These are phyloP conservation scores for Fragum whitleyi DNA, from an alignment of 2,888 invertebrate species.

Conservation along the genomic window DNA sequence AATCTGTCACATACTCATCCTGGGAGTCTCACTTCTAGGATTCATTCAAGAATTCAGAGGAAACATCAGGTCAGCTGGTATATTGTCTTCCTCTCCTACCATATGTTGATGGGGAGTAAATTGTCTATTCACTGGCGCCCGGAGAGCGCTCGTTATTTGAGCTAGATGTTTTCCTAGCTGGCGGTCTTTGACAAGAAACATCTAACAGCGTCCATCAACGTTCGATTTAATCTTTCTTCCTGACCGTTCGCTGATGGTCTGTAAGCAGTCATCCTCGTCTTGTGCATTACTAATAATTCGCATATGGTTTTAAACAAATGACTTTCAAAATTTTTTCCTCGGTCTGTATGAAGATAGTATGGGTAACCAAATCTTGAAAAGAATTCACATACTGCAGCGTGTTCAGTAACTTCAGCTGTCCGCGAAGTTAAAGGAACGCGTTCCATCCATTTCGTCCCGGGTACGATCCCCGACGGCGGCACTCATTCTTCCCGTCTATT, in stretches of 20 bases:
- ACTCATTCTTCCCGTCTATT: too few species aligned
- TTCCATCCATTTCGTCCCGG: conserved; percentile 38
- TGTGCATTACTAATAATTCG: conserved; percentile 22
- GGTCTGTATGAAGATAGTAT: conserved; percentile 21
- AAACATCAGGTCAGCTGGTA: conserved; percentile 19
- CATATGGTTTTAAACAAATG: conserved; percentile 21
- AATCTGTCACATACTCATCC: conserved; percentile 18
- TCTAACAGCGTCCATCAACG: conserved; percentile 19
- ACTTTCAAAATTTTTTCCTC: conserved; percentile 28
- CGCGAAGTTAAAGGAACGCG: conserved; percentile 35
- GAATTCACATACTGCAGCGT: conserved; percentile 22
- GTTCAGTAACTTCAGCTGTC: conserved; percentile 25
- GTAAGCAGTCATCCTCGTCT: conserved; percentile 32
- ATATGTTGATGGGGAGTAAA: conserved; percentile 9
- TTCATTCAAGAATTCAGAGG: not conserved
- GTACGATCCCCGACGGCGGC: too few species aligned
- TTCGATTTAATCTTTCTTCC: conserved; percentile 17
- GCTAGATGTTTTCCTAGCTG: conserved; percentile 15
- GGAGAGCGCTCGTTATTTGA: conserved; percentile 5
- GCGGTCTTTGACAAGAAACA: not conserved
- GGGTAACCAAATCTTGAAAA: conserved; percentile 34
- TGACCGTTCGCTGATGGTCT: conserved; percentile 29
- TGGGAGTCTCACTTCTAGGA: not conserved
- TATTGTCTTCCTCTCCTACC: conserved; percentile 10
- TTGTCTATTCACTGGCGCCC: conserved; percentile 8